Conservation (phyloP, 2,888 invertebrate species). For the Lycophotia porphyrea region DNA sequence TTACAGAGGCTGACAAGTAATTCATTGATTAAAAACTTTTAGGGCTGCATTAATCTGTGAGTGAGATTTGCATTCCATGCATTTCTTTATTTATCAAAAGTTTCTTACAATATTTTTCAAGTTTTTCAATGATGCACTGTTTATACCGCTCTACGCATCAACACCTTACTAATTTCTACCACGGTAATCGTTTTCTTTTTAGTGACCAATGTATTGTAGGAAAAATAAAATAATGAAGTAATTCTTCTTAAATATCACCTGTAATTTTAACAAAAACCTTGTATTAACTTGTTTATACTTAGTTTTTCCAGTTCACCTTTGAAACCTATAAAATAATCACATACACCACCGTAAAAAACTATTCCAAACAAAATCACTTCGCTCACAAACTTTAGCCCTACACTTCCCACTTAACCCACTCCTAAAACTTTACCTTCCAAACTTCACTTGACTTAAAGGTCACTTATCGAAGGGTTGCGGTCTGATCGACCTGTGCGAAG, state of each 20-base stretch:
- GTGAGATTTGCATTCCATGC: neutral
- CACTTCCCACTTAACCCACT: conserved; percentile 43
- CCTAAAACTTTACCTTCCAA: conserved; percentile 58
- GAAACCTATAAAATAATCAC: neutral
- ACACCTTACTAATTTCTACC: neutral
- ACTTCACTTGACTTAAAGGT: conserved; percentile 58
- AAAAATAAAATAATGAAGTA: too few species aligned
- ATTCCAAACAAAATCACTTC: conserved; percentile 11
- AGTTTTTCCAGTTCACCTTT: neutral
- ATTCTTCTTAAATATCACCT: neutral
- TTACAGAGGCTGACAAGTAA: neutral
- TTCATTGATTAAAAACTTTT: neutral
- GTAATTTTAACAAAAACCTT: neutral
- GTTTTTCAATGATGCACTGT: too few species aligned
- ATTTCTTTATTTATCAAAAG: neutral
- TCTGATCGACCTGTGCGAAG: conserved; percentile 51
- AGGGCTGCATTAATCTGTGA: neutral
- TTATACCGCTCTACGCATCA: neutral
- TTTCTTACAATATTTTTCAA: neutral
- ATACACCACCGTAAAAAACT: neutral
- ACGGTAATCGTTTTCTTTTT: too few species aligned
- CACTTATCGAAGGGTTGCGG: conserved; percentile 63
- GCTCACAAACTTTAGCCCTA: conserved; percentile 20
- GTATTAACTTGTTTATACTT: neutral
- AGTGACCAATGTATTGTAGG: too few species aligned